Percentiles rank a stretch among this genome's conserved stretches.
Evolutionary conservation across 2,888 invertebrate species (phyloP).

Genomic region (Sipunculus nudus): DNA sequence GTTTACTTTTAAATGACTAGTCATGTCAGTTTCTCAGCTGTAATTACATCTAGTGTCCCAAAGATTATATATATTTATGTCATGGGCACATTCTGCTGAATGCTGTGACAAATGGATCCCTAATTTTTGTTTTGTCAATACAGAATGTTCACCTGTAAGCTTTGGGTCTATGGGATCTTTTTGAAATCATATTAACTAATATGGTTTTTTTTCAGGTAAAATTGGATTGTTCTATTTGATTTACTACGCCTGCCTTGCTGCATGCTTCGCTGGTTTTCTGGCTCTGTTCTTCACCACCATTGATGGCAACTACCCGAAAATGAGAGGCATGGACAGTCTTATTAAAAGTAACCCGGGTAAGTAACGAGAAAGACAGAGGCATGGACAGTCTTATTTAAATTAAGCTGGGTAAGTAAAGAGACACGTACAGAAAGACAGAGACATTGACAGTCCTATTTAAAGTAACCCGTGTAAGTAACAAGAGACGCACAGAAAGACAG

Average conservation of each 20-base stretch:
- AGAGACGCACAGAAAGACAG: too few species aligned
- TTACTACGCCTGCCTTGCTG: conserved; percentile 91
- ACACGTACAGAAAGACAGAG: conserved; percentile 22
- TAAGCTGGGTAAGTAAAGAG: too few species aligned
- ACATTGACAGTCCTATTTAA: conserved; percentile 7
- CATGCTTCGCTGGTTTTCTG: conserved; percentile 94
- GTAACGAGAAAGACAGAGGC: conserved; percentile 33
- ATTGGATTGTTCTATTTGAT: conserved; percentile 95
- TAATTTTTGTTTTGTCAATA: too few species aligned
- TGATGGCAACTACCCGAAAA: conserved; percentile 51
- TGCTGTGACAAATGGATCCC: too few species aligned
- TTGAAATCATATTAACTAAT: too few species aligned
- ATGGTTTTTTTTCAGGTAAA: conserved; percentile 76
- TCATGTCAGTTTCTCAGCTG: too few species aligned
- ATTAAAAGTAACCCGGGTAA: conserved; percentile 83
- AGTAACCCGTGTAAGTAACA: neutral
- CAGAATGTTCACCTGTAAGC: too few species aligned
- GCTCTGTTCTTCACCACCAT: conserved; percentile 78
- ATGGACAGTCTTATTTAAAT: conserved; percentile 21
- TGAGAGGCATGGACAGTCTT: conserved; percentile 53
- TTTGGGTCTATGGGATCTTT: too few species aligned
- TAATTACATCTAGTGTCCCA: too few species aligned
- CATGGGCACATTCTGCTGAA: too few species aligned
- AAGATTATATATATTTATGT: too few species aligned
- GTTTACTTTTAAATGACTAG: too few species aligned